Base-by-base conservation (phyloP, 2,113 vertebrate species). In the Proterorhinus semilunaris region DNA sequence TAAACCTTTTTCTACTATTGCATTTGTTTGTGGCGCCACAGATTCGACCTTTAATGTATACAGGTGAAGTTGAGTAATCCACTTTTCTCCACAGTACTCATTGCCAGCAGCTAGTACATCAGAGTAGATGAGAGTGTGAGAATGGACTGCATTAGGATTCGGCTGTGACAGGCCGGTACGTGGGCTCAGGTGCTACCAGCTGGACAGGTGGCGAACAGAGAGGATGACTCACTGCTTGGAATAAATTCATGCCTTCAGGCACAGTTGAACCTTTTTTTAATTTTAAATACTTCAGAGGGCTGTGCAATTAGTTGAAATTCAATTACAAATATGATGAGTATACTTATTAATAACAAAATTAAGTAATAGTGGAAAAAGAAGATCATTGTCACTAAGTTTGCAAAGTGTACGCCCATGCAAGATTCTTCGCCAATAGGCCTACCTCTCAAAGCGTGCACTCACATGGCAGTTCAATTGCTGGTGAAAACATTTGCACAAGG, bases 111-210 rank as follows among this genome's bases (percentile, higher is more conserved):
- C 49, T 11, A 72, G 47, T 57, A 47, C 13, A 48, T 68, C 16
- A 50, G 58, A 17, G 47, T 57, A 47, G 11, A 48, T 68, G 15
- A 50, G 58, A 17, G 46, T 44, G 54, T 59, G 55, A 74, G 61
- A 66, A 66, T 15, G 9, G 47, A 68, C 72, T 53, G 54, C 6
- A 70, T 80, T 79, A 71, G 66, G 64, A 80, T 51, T 73, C 49
- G 7, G 15, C 16, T 63, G 53, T 21, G 62, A 72, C 42, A 75
- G 70, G 69, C 66, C 65, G 69, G 36, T 46, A 15, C 62, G 77
- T 72, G 68, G 62, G 77, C 70, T 47, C 77, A 84, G 75, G 78
- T 81, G 78, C 44, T 53, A 13, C 21, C 42, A 48, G 59, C 51
- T 75, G 69, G 66, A 76, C 75, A 80, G 77, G 61, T 78, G 55